Evolutionary conservation across 2,888 invertebrate genomes (phyloP), one percentile per base, ranked within the genome.

Genomic region (Heliconius erato): DNA sequence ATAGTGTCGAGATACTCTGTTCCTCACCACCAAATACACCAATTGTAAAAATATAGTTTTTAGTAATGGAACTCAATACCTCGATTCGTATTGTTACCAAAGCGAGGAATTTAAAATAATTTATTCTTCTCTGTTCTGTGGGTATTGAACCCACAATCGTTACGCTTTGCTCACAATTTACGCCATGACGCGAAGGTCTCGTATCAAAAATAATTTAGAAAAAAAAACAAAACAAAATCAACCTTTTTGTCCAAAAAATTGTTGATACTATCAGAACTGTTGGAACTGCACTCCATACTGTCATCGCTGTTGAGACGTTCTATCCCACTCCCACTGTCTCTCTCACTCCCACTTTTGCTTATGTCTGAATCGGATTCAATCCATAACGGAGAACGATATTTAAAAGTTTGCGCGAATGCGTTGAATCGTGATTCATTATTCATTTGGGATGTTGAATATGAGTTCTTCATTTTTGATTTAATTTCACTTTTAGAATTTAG

Each of bases 241-340:
- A 95, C 95, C 95, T 95, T 94, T 6, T 92, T 91, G 85, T 96
- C 96, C 87, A 96, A 85, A 85, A 94, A 96, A 88, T 96, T 96
- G 88, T 96, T 96, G 86, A 96, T 92, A 84, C 96, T 96, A 32
- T 91, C 91, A 0, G 94, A 95, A 82, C 94, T 95, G 79, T 91
- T 91, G 3, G 78, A 90, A 72, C 86, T 90, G 83, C 91, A 91
- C 5, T 86, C 91, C 54, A 94, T 88, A 85, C 95, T 95, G 79
- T 93, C 94, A 23, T 92, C 94, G 82, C 94, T 94, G 86, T 90
- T 90, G 84, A 90, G 86, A 0, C 85, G 82, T 2, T 71, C 71
- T 44, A 44, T 40, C 14, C 85, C 80, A 32, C 88, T 86, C 1
- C 90, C 90, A 40, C 86, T 85, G 6, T 84, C 83, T n/a, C 82